Percentiles rank a stretch among this genome's conserved stretches.
phyloP scores from a whole-genome alignment of 2,888 invertebrate genomes.

The Pocota personata region DNA sequence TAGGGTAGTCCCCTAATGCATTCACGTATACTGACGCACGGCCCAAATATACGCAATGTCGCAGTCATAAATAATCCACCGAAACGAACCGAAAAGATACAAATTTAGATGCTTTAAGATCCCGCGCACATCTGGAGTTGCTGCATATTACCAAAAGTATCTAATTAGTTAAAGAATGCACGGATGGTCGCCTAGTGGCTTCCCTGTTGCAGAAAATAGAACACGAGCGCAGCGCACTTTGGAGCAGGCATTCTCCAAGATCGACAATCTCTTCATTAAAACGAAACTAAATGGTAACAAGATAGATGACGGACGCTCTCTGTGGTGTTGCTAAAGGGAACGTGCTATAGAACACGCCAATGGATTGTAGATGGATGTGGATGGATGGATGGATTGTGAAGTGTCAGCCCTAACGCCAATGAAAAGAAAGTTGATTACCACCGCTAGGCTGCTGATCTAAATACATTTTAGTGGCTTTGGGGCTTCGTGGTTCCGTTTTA shows the following conservation, averaged over 20 bases:
- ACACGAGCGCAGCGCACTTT: constrained; percentile 2
- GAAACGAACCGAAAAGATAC: constrained; percentile 36
- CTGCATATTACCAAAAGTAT: constrained; percentile 47
- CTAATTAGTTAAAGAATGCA: constrained; percentile 72
- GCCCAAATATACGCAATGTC: constrained; percentile 47
- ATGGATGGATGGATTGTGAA: constrained; percentile 61
- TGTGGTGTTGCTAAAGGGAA: constrained; percentile 27
- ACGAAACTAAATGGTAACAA: constrained; percentile 63
- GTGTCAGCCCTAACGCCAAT: constrained; percentile 72
- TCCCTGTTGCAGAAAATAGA: constrained; percentile 72
- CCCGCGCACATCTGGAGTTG: constrained; percentile 59
- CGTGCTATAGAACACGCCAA: constrained; percentile 51
- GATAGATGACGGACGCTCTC: constrained; percentile 55
- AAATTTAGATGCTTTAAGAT: constrained; percentile 30
- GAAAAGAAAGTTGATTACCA: constrained; percentile 69
- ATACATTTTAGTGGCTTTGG: constrained; percentile 58
- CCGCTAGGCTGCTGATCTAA: constrained; percentile 34
- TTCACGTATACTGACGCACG: not conserved
- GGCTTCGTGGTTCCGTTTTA: constrained; percentile 19
- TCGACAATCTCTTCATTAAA: constrained; percentile 70
- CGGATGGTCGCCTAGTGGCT: constrained; percentile 52
- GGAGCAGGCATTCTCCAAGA: constrained; percentile 39
- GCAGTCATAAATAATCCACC: constrained; percentile 58
- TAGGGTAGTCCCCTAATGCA: constrained; percentile 66
- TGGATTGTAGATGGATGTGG: constrained; percentile 34